phyloP scores from a whole-genome alignment of 2,888 invertebrate genomes.

The Caenorhabditis sinica region DNA sequence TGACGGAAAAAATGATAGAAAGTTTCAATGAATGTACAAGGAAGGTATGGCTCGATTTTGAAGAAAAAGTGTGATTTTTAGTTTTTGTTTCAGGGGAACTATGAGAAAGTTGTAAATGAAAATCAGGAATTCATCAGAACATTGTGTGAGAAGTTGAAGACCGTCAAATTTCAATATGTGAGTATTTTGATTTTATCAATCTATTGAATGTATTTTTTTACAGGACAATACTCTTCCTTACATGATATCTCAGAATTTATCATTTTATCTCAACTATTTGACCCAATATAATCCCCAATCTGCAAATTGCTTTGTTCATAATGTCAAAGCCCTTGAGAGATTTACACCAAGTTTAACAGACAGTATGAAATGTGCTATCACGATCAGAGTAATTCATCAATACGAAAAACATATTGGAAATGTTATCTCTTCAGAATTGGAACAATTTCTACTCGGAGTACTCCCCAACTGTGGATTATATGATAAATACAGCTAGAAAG shows the following conservation, averaged over 20 bases:
- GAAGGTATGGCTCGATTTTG: neutral
- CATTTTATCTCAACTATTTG: neutral
- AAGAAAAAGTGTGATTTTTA: neutral
- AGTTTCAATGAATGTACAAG: neutral
- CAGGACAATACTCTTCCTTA: neutral
- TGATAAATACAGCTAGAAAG: conserved; percentile 1
- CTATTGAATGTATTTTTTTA: neutral
- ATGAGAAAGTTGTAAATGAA: neutral
- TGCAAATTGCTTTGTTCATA: neutral
- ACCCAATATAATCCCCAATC: neutral
- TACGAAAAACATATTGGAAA: neutral
- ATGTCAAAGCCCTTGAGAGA: neutral
- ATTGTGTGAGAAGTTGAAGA: neutral
- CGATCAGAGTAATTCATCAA: neutral
- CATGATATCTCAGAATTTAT: neutral
- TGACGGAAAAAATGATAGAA: conserved; percentile 10
- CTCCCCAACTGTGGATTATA: neutral
- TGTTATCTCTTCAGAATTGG: conserved; percentile 3
- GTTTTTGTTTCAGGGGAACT: conserved; percentile 2
- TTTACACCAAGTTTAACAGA: neutral
- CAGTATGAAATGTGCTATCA: neutral
- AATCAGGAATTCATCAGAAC: neutral
- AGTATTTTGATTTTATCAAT: neutral
- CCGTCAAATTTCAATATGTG: neutral
- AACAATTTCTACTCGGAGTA: conserved; percentile 9